Base-by-base conservation (phyloP, 2,888 invertebrate species). In the Platycheirus rosarum region DNA sequence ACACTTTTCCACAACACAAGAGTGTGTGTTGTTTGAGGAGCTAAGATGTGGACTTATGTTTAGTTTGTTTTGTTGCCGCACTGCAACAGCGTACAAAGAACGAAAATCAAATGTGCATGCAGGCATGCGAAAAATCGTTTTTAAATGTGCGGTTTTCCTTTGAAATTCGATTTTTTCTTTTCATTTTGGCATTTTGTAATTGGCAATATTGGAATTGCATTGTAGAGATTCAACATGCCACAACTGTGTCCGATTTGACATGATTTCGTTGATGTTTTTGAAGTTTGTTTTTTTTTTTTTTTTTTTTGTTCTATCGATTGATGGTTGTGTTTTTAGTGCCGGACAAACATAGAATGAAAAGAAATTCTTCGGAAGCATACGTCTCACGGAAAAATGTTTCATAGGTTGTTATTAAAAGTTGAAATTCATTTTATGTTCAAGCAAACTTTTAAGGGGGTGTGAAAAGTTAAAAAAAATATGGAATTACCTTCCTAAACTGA, bases 61-160 rank as follows among this genome's bases (percentile, higher is more conserved):
- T 14, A 44, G 14, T 35, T 70, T 37, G 60, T 18, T n/a, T 40
- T 73, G 73, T 48, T 62, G 53, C 37, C 55, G 23, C 42, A 20
- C 35, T 46, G 37, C 46, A 60, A 48, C 44, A 71, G 55, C 26
- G n/a, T 55, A 44, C 8, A 16, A 16, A 23, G 29, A 14, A 49
- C 13, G 20, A 51, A 55, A 53, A 35, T 29, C 46, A 49, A 62
- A 44, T 74, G 51, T 57, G 29, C 66, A 76, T 70, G 76, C 63
- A 65, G 65, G 76, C 76, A 80, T 76, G 80, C 76, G 70, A 80
- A 76, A 70, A 80, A 70, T 76, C 57, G 70, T 44, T 70, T 79
- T 74, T 48, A 35, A 68, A 69, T 40, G 49, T 62, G 75, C 75
- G 57, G 57, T 63, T 75, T 63, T 80, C 75, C 53, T 70, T 80